Evolutionary conservation across 2,113 vertebrate species (phyloP), one percentile per base, ranked within the genome.

Genomic region (Malaclemys terrapin): DNA sequence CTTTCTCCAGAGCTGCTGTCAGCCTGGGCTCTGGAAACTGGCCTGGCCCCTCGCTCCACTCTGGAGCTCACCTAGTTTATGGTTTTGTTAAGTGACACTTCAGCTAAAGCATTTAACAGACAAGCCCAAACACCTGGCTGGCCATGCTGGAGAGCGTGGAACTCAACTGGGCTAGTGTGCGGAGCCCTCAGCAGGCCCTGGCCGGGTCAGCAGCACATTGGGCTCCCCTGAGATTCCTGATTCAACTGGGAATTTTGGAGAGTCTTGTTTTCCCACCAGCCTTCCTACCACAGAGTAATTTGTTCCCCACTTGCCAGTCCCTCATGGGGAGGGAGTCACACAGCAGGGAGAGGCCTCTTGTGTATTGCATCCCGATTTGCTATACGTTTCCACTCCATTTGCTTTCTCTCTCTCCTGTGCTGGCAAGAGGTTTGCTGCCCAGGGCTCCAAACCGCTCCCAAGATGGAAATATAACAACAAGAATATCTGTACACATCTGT

Each of bases 311-410:
- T 1, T 80, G 0, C 91, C 80, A 84, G 50, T 82, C 91, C 83
- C 89, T 75, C 76, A 62, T 3, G 4, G 87, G 80, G 91, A 4
- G 42, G 42, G 42, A 42, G 42, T 90, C 95, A 85, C 47, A 1
- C 75, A 87, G 94, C 87, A 35, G 59, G 86, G 85, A 89, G 93
- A 94, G 91, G 90, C 93, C 96, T 4, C 95, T 95, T 94, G 95
- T 14, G 93, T 72, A 85, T 95, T 88, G 96, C 97, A 91, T 93
- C 97, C 97, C 96, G 96, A 95, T 97, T 98, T 97, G 97, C 97
- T 93, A 96, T 90, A 96, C 95, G 85, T 97, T 98, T 98, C 97
- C 97, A 97, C 94, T 91, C 96, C 97, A 97, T 97, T 98, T 97
- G 94, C 91, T 97, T 85, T 88, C 93, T 98, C 96, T 97, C 95